phyloP scores from a whole-genome alignment of 2,888 invertebrate genomes.

The Drosophila imparisetae region DNA sequence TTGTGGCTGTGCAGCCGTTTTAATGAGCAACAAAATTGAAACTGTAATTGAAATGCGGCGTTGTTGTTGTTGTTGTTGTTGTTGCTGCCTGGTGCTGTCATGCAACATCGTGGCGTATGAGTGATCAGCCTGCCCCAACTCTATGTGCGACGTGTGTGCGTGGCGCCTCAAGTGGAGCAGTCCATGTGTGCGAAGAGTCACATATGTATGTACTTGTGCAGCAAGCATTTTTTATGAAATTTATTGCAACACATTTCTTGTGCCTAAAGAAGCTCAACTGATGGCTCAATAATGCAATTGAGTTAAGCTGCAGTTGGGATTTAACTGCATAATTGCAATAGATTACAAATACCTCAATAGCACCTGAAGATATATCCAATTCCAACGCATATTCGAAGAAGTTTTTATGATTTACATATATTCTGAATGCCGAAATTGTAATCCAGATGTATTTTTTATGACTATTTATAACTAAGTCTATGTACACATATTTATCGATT shows the following conservation, averaged over 20 bases:
- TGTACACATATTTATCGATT: neutral
- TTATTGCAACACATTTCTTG: conserved; percentile 39
- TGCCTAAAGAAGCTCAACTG: conserved; percentile 20
- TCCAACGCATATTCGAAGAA: neutral
- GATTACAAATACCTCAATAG: neutral
- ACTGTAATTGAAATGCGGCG: conserved; percentile 67
- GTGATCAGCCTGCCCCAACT: conserved; percentile 50
- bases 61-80: conserved; percentile 14
- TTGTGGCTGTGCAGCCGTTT: conserved; percentile 57
- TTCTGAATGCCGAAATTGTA: neutral
- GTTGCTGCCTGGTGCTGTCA: conserved; percentile 33
- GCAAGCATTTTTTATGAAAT: conserved; percentile 25
- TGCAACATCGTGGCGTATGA: conserved; percentile 56
- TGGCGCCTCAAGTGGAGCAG: conserved; percentile 52
- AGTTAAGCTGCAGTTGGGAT: neutral
- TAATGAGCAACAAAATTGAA: conserved; percentile 76
- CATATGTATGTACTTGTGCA: neutral
- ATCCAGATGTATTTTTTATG: neutral
- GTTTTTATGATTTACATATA: neutral
- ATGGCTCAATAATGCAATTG: conserved; percentile 41
- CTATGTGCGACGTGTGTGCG: conserved; percentile 22
- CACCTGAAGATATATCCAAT: neutral
- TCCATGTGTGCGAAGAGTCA: conserved; percentile 19
- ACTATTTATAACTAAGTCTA: neutral
- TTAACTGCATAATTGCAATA: neutral